These are phyloP conservation scores for Mormyrops attenuatus DNA, from an alignment of 2,797 vertebrate genomes.

Conservation along the genomic window DNA sequence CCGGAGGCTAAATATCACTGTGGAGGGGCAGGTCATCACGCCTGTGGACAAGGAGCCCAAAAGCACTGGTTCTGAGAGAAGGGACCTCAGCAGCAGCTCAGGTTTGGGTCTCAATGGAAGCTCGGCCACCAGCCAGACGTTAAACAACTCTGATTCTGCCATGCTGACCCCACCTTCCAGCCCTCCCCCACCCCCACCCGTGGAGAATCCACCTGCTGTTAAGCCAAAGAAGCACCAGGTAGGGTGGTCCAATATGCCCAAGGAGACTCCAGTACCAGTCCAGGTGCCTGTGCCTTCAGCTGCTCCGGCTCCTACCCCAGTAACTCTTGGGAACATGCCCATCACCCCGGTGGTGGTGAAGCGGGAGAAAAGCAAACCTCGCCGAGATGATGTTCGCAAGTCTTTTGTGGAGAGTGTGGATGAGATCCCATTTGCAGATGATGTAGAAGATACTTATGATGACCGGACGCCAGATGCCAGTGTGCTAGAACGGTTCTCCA, in stretches of 20 bases:
- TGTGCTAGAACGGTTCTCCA: conserved; percentile 70
- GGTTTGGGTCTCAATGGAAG: conserved; percentile 67
- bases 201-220: conserved; percentile 52
- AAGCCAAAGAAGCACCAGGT: conserved; percentile 66
- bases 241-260: conserved; percentile 64
- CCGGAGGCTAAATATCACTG: conserved; percentile 51
- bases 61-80: conserved; percentile 49
- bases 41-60: conserved; percentile 56
- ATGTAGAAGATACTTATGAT: conserved; percentile 87
- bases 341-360: conserved; percentile 59
- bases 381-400: conserved; percentile 68
- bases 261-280: conserved; percentile 41
- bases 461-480: conserved; percentile 79
- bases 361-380: conserved; percentile 58
- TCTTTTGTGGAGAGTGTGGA: conserved; percentile 93
- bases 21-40: conserved; percentile 53
- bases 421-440: conserved; percentile 95
- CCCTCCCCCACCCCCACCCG: conserved; percentile 63
- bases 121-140: conserved; percentile 63
- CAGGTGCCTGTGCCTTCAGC: conserved; percentile 42
- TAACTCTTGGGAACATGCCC: neutral
- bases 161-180: conserved; percentile 75
- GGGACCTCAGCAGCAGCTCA: conserved; percentile 67
- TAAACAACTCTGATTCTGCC: conserved; percentile 68
- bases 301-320: conserved; percentile 31